These are phyloP conservation scores for Melipona quadrifasciata DNA, from an alignment of 1,140 invertebrate species.

Conservation along the genomic window DNA sequence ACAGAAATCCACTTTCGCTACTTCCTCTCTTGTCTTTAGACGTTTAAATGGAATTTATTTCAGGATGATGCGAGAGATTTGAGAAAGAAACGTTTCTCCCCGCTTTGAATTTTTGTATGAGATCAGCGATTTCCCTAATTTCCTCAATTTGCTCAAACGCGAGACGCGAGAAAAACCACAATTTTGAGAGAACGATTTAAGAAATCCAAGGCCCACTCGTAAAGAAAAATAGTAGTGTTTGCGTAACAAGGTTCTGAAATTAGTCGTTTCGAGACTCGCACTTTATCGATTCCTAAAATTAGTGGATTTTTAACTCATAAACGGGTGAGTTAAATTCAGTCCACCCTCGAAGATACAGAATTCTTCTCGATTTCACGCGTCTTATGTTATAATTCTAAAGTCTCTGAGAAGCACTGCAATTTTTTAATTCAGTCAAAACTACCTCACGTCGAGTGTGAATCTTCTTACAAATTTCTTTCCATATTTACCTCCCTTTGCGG, in stretches of 20 bases:
- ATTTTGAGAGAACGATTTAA: not conserved
- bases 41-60: not conserved
- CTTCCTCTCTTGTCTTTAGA: not conserved
- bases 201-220: not conserved
- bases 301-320: not conserved
- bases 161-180: no score
- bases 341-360: not conserved
- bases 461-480: no score
- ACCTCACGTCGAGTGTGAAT: no score
- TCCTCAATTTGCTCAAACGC: no score
- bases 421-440: no score
- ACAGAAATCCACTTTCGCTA: not conserved
- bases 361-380: not conserved
- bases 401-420: no score
- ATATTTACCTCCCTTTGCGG: no score
- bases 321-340: not conserved
- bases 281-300: not conserved
- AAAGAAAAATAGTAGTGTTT: not conserved
- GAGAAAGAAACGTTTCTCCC: not conserved
- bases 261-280: not conserved
- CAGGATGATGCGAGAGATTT: not conserved
- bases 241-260: not conserved
- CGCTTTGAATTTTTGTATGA: not conserved
- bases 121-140: no score
- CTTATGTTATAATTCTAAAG: no score